Conservation (phyloP, 2,888 invertebrate species). For the Gandaritis pyraliata region DNA sequence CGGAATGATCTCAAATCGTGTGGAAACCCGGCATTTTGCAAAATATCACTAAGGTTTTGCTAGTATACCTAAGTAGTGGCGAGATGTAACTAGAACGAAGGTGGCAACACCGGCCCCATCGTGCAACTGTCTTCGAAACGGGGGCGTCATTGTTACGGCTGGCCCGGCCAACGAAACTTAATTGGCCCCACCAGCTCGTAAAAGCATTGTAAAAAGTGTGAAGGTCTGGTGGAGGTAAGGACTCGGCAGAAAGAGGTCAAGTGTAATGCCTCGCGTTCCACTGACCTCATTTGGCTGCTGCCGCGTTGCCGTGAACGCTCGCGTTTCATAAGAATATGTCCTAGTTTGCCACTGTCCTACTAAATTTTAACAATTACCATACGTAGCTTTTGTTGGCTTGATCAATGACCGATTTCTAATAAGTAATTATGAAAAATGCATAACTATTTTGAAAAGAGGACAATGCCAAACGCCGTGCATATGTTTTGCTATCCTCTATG, state of each 20-base stretch:
- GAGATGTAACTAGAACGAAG: background rate
- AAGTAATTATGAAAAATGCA: background rate
- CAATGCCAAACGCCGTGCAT: too few species aligned
- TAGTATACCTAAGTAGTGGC: background rate
- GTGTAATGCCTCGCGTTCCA: conserved; percentile 82
- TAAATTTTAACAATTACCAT: conserved; percentile 34
- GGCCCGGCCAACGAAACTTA: conserved; percentile 67
- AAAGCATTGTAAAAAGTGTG: conserved; percentile 82
- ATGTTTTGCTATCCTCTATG: too few species aligned
- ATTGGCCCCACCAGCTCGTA: conserved; percentile 82
- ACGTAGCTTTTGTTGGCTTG: background rate
- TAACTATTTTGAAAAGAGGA: too few species aligned
- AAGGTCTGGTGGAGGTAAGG: conserved; percentile 84
- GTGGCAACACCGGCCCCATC: conserved; percentile 26
- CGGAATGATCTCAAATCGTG: too few species aligned
- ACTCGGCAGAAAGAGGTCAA: conserved; percentile 83
- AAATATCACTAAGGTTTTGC: too few species aligned
- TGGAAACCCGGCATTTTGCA: too few species aligned
- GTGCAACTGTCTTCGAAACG: conserved; percentile 47
- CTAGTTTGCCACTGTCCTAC: conserved; percentile 68
- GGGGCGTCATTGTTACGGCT: conserved; percentile 67
- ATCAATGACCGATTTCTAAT: background rate
- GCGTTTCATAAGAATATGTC: conserved; percentile 75
- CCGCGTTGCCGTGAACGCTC: conserved; percentile 61
- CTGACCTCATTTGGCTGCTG: conserved; percentile 80